These are phyloP conservation scores for Tenthredo amoena DNA, from an alignment of 2,888 invertebrate genomes.

Conservation along the genomic window DNA sequence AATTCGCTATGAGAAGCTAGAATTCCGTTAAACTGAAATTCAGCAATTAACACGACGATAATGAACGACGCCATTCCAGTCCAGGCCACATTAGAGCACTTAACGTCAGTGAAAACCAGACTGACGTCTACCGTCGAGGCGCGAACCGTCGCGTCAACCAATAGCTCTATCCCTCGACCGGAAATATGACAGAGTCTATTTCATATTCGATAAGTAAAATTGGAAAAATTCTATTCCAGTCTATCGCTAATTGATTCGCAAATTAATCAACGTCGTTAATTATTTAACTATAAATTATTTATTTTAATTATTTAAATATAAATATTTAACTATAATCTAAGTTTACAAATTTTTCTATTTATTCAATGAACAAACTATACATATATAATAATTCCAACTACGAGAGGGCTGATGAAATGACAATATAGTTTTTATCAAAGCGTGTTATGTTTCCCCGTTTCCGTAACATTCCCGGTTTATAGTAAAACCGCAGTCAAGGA, in stretches of 20 bases:
- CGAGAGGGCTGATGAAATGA: background rate
- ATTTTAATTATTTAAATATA: no score
- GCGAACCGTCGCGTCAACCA: conserved; percentile 26
- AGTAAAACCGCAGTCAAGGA: background rate
- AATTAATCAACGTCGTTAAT: background rate
- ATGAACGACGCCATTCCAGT: conserved; percentile 45
- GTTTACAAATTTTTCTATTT: no score
- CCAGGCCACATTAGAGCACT: conserved; percentile 52
- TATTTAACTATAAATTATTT: no score
- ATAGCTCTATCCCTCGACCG: background rate
- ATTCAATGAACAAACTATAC: no score
- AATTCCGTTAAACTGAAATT: conserved; percentile 46
- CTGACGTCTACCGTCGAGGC: conserved; percentile 46
- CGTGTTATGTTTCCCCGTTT: conserved; percentile 2
- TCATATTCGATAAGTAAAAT: background rate
- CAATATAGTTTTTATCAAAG: conserved; percentile 2
- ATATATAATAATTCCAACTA: no score
- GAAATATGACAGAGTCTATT: conserved; percentile 39
- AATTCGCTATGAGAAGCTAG: background rate
- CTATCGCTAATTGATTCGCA: background rate
- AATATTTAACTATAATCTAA: no score
- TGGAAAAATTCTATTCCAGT: background rate
- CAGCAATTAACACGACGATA: conserved; percentile 50
- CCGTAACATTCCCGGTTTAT: background rate
- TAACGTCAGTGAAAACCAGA: conserved; percentile 51